Percentiles rank a stretch among this genome's conserved stretches.
Conservation (phyloP, 2,888 invertebrate species). For the Lasiommata megera region DNA sequence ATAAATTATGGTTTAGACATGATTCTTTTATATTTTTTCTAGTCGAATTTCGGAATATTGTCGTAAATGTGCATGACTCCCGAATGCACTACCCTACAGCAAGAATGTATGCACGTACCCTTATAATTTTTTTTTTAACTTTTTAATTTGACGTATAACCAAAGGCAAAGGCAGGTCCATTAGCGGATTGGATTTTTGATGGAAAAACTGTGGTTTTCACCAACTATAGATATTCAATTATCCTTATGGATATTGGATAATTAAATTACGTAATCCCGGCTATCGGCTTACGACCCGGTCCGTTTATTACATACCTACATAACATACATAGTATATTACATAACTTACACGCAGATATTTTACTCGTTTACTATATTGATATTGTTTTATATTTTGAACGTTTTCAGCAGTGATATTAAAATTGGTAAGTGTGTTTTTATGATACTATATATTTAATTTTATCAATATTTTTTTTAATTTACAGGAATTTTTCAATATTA, state of each 20-base stretch:
- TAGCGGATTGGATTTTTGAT: constrained; percentile 64
- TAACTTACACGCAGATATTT: neutral
- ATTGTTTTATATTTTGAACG: neutral
- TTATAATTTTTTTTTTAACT: constrained; percentile 48
- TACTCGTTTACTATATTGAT: constrained; percentile 2
- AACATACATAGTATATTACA: neutral
- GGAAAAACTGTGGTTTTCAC: constrained; percentile 28
- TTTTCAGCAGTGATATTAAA: neutral
- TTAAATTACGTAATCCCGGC: constrained; percentile 31
- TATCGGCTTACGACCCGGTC: constrained; percentile 27
- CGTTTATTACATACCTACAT: constrained; percentile 20
- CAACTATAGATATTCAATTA: constrained; percentile 32
- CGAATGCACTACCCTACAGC: constrained; percentile 74
- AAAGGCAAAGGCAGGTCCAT: constrained; percentile 67
- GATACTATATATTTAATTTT: neutral
- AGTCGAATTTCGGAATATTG: constrained; percentile 51
- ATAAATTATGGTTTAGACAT: neutral
- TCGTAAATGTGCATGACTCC: constrained; percentile 76
- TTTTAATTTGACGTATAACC: constrained; percentile 47
- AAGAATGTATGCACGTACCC: constrained; percentile 77
- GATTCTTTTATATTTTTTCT: constrained; percentile 28
- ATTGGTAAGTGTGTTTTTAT: constrained; percentile 1
- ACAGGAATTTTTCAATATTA: too few species aligned
- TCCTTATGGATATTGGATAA: constrained; percentile 34
- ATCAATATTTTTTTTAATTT: neutral